These are phyloP conservation scores for Sebastes umbrosus DNA, from an alignment of 2,797 vertebrate species.

Conservation along the genomic window DNA sequence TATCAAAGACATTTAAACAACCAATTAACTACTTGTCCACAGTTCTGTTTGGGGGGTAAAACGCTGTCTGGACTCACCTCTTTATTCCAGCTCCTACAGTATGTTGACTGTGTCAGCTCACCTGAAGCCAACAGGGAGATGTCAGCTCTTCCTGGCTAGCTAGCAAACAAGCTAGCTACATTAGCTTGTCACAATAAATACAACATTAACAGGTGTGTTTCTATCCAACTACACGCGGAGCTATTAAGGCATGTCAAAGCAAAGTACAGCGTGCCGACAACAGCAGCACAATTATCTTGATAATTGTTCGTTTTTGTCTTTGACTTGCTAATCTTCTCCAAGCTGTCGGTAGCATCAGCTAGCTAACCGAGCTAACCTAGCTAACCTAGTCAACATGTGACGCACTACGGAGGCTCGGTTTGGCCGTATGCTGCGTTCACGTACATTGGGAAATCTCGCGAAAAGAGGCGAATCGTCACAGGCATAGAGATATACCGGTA, in stretches of 20 bases:
- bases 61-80: conserved; percentile 58
- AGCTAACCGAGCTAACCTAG: conserved; percentile 13
- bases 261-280: background rate
- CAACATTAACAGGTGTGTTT: background rate
- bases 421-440: conserved; percentile 43
- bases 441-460: background rate
- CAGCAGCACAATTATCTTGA: background rate
- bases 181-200: conserved; percentile 47
- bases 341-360: conserved; percentile 51
- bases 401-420: conserved; percentile 73
- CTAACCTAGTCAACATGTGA: conserved; percentile 64
- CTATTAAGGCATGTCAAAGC: background rate
- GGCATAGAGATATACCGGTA: too few relatives aligned
- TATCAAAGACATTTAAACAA: background rate
- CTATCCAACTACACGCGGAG: background rate
- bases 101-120: conserved; percentile 60
- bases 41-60: background rate
- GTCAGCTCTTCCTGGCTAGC: conserved; percentile 58
- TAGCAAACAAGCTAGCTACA: conserved; percentile 56
- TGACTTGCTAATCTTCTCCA: conserved; percentile 18
- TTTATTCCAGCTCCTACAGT: conserved; percentile 48
- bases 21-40: background rate
- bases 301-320: background rate
- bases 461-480: fast-evolving
- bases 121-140: conserved; percentile 55